A percentile compares a stretch with the other conserved stretches of the same genome.
These are phyloP conservation scores for Papilio polytes DNA, from an alignment of 1,140 invertebrate genomes.

Conservation along the genomic window DNA sequence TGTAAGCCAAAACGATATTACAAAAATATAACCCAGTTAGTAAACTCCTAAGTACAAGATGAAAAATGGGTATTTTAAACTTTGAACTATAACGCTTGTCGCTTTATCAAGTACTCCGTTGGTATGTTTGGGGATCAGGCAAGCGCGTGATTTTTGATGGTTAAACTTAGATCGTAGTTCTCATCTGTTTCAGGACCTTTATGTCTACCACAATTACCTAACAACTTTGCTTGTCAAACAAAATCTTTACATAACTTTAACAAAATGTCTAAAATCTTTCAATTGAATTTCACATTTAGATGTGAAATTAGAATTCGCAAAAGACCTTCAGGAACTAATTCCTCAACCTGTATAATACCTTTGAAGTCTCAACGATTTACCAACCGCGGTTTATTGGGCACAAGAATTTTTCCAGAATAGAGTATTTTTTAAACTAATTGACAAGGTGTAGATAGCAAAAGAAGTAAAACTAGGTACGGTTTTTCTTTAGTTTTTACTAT, in stretches of 20 bases:
- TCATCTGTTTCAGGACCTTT: background rate
- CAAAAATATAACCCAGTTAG: background rate
- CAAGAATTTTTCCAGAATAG: background rate
- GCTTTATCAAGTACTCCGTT: background rate
- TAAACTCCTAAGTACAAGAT: background rate
- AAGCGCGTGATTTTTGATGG: background rate
- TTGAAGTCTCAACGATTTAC: background rate
- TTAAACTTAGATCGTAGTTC: background rate
- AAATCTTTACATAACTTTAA: background rate
- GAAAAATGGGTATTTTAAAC: conserved; percentile 13
- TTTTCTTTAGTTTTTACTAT: background rate
- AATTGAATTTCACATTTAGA: no score
- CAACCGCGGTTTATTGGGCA: background rate
- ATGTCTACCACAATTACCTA: background rate
- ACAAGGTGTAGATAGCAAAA: background rate
- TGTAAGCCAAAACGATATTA: background rate
- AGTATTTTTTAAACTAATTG: background rate
- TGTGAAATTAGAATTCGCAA: no score
- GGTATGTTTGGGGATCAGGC: background rate
- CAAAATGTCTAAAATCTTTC: no score
- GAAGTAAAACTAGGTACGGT: background rate
- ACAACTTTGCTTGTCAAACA: background rate
- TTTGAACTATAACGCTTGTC: background rate
- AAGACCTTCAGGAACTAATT: no score
- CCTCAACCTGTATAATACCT: no score